Conservation (phyloP, 2,888 invertebrate genomes). For the Cyrtodaria siliqua region DNA sequence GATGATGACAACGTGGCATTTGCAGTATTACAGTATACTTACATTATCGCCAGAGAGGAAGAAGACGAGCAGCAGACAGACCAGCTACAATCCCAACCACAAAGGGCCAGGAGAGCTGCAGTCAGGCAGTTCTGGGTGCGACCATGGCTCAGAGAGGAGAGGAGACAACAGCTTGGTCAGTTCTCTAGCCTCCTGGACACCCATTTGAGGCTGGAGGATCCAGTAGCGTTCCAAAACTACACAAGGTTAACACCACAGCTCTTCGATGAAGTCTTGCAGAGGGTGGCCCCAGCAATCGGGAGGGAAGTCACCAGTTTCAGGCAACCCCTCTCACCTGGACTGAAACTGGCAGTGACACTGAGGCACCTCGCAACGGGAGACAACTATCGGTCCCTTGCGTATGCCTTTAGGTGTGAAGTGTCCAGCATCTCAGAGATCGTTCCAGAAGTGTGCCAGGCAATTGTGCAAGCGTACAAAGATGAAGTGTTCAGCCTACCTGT, state of each 20-base stretch:
- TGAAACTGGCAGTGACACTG: conserved; percentile 48
- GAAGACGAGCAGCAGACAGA: conserved; percentile 23
- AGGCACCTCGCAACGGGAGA: conserved; percentile 59
- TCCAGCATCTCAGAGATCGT: conserved; percentile 16
- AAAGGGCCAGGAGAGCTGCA: conserved; percentile 25
- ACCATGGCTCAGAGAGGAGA: too few species aligned
- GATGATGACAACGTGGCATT: conserved; percentile 17
- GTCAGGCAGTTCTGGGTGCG: conserved; percentile 17
- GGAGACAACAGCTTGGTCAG: conserved; percentile 13
- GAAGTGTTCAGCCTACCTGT: conserved; percentile 35
- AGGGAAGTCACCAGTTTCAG: conserved; percentile 35
- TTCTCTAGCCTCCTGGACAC: conserved; percentile 18
- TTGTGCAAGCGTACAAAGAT: conserved; percentile 28
- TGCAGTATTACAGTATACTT: conserved; percentile 18
- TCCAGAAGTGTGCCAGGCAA: conserved; percentile 28
- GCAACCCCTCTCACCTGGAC: conserved; percentile 28
- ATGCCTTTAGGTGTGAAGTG: conserved; percentile 37
- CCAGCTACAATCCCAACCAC: conserved; percentile 19
- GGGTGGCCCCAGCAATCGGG: conserved; percentile 33
- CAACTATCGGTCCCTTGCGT: conserved; percentile 47
- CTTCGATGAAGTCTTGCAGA: conserved; percentile 32
- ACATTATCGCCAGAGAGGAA: conserved; percentile 20
- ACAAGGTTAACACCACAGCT: conserved; percentile 26
- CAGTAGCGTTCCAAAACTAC: conserved; percentile 18
- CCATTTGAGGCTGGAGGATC: conserved; percentile 28